A percentile compares a stretch with the other conserved stretches of the same genome.
Conservation (phyloP, 2,888 invertebrate species). For the Xylocampa areola region DNA sequence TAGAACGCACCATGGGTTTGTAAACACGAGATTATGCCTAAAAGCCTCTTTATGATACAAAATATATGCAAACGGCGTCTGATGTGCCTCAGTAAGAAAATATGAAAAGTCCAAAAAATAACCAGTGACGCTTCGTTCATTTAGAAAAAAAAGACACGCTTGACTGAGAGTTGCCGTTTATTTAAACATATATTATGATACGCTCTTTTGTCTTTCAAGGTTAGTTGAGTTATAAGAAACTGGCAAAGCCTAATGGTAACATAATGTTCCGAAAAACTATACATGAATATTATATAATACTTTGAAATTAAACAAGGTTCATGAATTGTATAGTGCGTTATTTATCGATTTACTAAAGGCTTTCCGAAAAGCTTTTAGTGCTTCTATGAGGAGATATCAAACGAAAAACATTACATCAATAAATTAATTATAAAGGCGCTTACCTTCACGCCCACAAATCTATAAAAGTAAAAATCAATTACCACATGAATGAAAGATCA, state of each 20-base stretch:
- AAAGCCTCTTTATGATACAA: constrained; percentile 58
- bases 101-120: constrained; percentile 45
- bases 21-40: constrained; percentile 62
- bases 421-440: too few species aligned
- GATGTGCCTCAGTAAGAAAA: constrained; percentile 55
- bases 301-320: not conserved
- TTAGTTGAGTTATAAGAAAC: constrained; percentile 9
- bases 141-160: constrained; percentile 36
- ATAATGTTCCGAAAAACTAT: not conserved
- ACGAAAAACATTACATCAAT: too few species aligned
- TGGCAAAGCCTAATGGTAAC: not conserved
- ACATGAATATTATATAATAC: not conserved
- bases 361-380: not conserved
- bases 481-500: too few species aligned
- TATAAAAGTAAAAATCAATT: too few species aligned
- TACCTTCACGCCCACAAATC: too few species aligned
- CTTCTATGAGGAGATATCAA: too few species aligned
- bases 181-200: not conserved
- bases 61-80: constrained; percentile 62
- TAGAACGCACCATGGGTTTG: constrained; percentile 48
- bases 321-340: not conserved
- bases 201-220: constrained; percentile 5
- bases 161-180: not conserved
- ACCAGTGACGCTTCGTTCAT: constrained; percentile 42
- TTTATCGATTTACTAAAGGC: not conserved